Percentiles rank a stretch among this genome's conserved stretches.
Evolutionary conservation across 1,140 invertebrate genomes (phyloP).

Genomic region (Meteorus sp.): DNA sequence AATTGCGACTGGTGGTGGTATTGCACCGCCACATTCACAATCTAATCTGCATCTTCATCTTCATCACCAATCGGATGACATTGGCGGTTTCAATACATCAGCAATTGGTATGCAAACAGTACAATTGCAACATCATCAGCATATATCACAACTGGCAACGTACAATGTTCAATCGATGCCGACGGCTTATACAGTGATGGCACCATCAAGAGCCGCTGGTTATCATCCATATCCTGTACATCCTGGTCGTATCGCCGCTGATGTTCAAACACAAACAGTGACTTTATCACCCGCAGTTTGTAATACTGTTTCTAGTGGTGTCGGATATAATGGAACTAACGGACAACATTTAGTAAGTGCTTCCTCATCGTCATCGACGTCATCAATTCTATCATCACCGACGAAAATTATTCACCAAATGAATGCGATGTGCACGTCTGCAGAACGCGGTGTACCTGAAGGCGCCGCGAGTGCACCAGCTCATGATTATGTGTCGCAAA

Average conservation of each 20-base stretch:
- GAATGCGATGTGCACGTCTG: conserved; percentile 47
- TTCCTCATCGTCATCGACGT: conserved; percentile 50
- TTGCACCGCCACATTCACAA: no score
- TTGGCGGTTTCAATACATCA: conserved; percentile 34
- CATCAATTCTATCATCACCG: conserved; percentile 52
- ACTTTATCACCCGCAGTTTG: conserved; percentile 30
- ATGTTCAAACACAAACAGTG: conserved; percentile 47
- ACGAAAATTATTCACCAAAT: conserved; percentile 42
- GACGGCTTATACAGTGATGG: conserved; percentile 28
- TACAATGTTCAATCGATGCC: conserved; percentile 43
- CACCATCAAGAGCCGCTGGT: conserved; percentile 22
- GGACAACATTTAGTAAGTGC: conserved; percentile 29
- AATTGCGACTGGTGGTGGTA: conserved; percentile 25
- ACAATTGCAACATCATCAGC: conserved; percentile 39
- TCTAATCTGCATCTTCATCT: conserved; percentile 46
- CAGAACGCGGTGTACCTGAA: conserved; percentile 67
- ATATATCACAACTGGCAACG: conserved; percentile 25
- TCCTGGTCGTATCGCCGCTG: conserved; percentile 33
- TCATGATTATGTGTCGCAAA: conserved; percentile 54
- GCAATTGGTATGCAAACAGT: conserved; percentile 36
- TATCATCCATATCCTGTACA: conserved; percentile 32
- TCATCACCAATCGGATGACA: conserved; percentile 49
- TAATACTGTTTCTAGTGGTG: conserved; percentile 19
- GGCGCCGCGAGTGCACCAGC: conserved; percentile 64
- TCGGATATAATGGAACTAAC: conserved; percentile 4